These are phyloP conservation scores for Smutsia gigantea DNA, from an alignment of 2,797 vertebrate species.

Conservation along the genomic window DNA sequence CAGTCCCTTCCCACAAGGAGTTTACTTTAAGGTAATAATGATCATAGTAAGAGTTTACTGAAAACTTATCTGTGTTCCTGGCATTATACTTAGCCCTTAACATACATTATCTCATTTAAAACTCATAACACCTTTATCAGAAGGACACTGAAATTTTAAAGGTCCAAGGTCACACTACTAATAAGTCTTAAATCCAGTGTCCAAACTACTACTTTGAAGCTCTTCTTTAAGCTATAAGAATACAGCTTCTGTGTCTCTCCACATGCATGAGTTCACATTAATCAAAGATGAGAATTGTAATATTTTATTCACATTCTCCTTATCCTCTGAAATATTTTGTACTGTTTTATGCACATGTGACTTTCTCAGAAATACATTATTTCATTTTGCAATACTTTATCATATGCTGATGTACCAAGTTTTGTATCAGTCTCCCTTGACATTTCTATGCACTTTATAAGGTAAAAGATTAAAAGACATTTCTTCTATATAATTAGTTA, in stretches of 20 bases:
- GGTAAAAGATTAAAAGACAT: neutral
- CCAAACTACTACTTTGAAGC: neutral
- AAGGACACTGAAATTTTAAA: neutral
- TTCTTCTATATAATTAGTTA: too few relatives aligned
- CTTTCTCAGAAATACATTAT: neutral
- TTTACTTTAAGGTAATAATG: slow-evolving; percentile 45
- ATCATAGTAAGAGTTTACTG: neutral
- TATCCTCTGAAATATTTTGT: neutral
- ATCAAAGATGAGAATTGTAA: neutral
- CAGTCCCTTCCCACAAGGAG: neutral
- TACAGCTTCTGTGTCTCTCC: neutral
- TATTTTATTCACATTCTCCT: neutral
- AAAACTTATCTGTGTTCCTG: neutral
- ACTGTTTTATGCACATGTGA: neutral
- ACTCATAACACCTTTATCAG: neutral
- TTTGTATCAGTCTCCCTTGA: neutral
- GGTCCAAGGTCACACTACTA: neutral
- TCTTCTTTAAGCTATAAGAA: neutral
- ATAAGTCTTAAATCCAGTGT: neutral
- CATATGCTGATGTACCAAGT: neutral
- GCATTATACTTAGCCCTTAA: neutral
- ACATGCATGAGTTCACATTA: neutral
- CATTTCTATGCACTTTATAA: neutral
- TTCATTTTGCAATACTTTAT: neutral
- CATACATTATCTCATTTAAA: neutral